Evolutionary conservation across 2,113 vertebrate species (phyloP).

Genomic region (Herpetotheres cachinnans): DNA sequence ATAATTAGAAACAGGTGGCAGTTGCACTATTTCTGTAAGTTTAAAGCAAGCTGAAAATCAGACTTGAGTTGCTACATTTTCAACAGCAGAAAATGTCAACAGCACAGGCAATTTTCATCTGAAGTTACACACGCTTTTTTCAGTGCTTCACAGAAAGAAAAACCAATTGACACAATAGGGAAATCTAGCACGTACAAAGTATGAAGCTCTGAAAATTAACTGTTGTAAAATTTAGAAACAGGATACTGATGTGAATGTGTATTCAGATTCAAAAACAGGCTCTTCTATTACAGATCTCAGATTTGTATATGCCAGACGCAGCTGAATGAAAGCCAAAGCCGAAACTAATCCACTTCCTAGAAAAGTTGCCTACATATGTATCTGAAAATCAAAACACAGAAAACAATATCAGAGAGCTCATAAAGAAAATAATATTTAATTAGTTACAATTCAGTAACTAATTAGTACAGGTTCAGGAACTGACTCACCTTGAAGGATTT

Average conservation of each 20-base stretch:
- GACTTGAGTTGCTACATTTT: not conserved
- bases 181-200: not conserved
- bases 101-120: not conserved
- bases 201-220: not conserved
- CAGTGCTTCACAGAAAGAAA: not conserved
- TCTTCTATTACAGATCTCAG: conserved; percentile 5
- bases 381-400: conserved; percentile 15
- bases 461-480: not conserved
- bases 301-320: conserved; percentile 11
- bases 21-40: not conserved
- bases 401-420: not conserved
- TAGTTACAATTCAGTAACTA: not conserved
- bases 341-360: not conserved
- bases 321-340: conserved; percentile 34
- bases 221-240: not conserved
- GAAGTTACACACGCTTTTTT: not conserved
- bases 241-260: not conserved
- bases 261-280: not conserved
- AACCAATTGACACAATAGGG: not conserved
- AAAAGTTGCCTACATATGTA: not conserved
- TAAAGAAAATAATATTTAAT: not conserved
- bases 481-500: not conserved
- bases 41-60: not conserved
- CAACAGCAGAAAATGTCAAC: conserved; percentile 17
- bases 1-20: conserved; percentile 9